Evolutionary conservation across 2,113 vertebrate genomes (phyloP).

Genomic region (Bos taurus): ARS-UCD2.0 NC_037342.1:43742001-43742500

Average conservation of each 20-base stretch:
- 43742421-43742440: constrained; percentile 28
- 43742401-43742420: not conserved
- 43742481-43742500: not conserved
- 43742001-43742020: not conserved
- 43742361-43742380: not conserved
- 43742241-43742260: not conserved
- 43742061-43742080: not conserved
- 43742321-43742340: not conserved
- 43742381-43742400: not conserved
- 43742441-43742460: constrained; percentile 22
- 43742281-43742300: not conserved
- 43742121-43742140: not conserved
- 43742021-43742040: not conserved
- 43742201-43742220: not conserved
- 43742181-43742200: not conserved
- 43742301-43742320: not conserved
- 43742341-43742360: not conserved
- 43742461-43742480: not conserved
- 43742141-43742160: not conserved
- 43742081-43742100: not conserved
- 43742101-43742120: not conserved
- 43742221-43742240: not conserved
- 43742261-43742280: not conserved
- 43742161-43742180: not conserved
- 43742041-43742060: not conserved